phyloP scores from a whole-genome alignment of 2,113 vertebrate genomes.

The Orientallactaga bullata region DNA sequence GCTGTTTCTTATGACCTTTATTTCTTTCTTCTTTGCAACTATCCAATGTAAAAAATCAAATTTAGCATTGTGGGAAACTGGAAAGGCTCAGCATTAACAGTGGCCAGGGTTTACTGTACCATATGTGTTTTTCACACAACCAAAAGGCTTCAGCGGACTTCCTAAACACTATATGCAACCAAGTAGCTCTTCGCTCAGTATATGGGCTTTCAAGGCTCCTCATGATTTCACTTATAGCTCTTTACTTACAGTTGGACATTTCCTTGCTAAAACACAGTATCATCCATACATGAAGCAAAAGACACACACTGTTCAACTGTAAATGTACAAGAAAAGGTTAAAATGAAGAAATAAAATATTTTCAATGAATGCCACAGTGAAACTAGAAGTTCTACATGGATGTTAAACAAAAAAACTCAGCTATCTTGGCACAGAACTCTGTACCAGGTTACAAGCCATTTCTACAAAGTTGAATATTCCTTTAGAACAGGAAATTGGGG shows the following conservation, averaged over 20 bases:
- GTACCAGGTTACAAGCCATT: not conserved
- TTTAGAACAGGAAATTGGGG: no score
- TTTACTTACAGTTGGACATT: not conserved
- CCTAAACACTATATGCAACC: not conserved
- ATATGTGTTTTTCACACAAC: not conserved
- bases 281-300: conserved; percentile 39
- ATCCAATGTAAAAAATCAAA: conserved; percentile 20
- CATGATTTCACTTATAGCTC: conserved; percentile 11
- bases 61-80: not conserved
- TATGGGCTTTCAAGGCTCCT: not conserved
- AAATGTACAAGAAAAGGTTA: conserved; percentile 15
- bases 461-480: conserved; percentile 19
- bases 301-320: not conserved
- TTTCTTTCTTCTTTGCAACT: not conserved
- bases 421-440: not conserved
- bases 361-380: not conserved
- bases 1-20: not conserved
- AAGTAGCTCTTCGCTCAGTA: not conserved
- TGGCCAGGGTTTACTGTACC: not conserved
- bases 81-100: not conserved
- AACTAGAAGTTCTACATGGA: not conserved
- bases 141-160: not conserved
- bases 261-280: not conserved
- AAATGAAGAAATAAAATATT: conserved; percentile 31
- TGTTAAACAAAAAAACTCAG: conserved; percentile 7